These are phyloP conservation scores for Bothrops jararaca DNA, from an alignment of 2,113 vertebrate species.

Conservation along the genomic window DNA sequence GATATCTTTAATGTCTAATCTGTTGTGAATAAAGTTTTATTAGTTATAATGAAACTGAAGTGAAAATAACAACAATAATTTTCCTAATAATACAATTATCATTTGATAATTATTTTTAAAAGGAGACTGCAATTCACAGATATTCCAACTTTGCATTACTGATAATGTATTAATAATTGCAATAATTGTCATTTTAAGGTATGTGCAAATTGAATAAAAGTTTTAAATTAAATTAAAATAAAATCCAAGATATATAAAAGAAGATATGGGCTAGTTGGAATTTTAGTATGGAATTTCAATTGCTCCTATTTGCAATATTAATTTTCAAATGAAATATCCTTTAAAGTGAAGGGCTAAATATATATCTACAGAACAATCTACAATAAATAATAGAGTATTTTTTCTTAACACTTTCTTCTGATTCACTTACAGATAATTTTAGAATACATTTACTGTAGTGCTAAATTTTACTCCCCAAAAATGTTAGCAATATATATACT, in stretches of 20 bases:
- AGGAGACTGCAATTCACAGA: constrained; percentile 41
- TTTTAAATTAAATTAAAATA: constrained; percentile 31
- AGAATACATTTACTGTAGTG: not conserved
- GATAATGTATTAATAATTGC: constrained; percentile 56
- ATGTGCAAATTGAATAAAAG: constrained; percentile 51
- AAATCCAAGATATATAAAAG: not conserved
- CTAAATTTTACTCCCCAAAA: not conserved
- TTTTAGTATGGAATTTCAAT: constrained; percentile 35
- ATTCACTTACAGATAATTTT: not conserved
- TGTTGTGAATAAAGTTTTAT: constrained; percentile 59
- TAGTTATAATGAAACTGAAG: constrained; percentile 58
- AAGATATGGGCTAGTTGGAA: constrained; percentile 31
- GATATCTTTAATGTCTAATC: constrained; percentile 37
- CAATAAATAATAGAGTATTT: not conserved
- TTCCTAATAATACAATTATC: constrained; percentile 59
- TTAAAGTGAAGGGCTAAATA: not conserved
- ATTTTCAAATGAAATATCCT: constrained; percentile 32
- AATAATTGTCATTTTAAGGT: constrained; percentile 57
- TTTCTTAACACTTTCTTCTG: not conserved
- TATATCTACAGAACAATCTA: not conserved
- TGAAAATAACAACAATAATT: constrained; percentile 53
- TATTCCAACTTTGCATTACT: constrained; percentile 52
- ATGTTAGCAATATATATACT: not conserved
- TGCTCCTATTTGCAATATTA: constrained; percentile 32
- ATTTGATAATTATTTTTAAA: constrained; percentile 38